Conservation (phyloP, 2,113 vertebrate species). For the Cynoglossus semilaevis region DNA sequence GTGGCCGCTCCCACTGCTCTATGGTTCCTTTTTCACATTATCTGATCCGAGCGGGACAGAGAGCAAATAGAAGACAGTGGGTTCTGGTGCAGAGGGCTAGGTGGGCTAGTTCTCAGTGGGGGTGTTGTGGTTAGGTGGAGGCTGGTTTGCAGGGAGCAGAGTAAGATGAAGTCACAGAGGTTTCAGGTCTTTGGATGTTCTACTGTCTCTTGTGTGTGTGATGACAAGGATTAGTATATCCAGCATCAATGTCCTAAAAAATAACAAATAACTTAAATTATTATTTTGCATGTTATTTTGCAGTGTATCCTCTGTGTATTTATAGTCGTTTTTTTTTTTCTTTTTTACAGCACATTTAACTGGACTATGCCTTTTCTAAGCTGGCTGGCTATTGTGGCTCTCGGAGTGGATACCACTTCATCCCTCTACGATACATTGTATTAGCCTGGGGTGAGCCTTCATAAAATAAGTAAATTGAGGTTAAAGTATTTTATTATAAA, state of each 20-base stretch:
- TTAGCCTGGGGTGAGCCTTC: conserved; percentile 92
- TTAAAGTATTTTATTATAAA: too few relatives aligned
- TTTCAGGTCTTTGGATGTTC: conserved; percentile 46
- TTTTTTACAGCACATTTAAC: conserved; percentile 88
- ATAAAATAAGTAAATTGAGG: not conserved
- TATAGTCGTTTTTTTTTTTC: conserved; percentile 15
- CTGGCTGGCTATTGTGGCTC: conserved; percentile 90
- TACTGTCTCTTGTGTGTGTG: conserved; percentile 31
- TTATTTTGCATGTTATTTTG: too few relatives aligned
- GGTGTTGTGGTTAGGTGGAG: conserved; percentile 42
- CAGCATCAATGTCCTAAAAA: too few relatives aligned
- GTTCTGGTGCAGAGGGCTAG: conserved; percentile 20
- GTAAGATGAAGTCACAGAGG: conserved; percentile 40
- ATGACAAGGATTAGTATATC: conserved; percentile 52
- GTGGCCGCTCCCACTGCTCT: conserved; percentile 64
- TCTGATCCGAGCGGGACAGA: conserved; percentile 68
- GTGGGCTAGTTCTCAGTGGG: conserved; percentile 32
- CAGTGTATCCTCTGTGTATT: too few relatives aligned
- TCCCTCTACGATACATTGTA: conserved; percentile 96
- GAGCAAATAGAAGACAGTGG: conserved; percentile 51
- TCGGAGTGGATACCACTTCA: conserved; percentile 85
- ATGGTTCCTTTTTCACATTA: conserved; percentile 77
- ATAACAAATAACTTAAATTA: too few relatives aligned
- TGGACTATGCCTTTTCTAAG: conserved; percentile 98
- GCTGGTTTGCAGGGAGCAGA: conserved; percentile 27